phyloP scores from a whole-genome alignment of 2,113 vertebrate genomes.

The Megaceryle maxima region DNA sequence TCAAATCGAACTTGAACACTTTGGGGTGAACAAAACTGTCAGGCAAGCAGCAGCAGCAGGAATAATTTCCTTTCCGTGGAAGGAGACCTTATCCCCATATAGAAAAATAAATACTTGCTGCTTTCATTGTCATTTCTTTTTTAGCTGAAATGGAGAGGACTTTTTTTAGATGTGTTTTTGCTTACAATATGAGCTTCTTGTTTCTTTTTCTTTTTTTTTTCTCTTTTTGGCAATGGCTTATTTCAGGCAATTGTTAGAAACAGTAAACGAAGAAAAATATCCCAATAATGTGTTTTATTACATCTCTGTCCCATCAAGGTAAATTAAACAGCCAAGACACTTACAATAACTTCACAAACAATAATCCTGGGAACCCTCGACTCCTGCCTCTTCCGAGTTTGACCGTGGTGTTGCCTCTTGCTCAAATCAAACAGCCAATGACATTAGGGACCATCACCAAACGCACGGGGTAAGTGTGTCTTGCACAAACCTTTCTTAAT shows the following conservation, averaged over 20 bases:
- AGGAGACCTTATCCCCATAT: not conserved
- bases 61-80: not conserved
- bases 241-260: not conserved
- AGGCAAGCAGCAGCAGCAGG: not conserved
- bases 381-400: slow-evolving; percentile 90
- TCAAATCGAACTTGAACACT: not conserved
- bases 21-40: not conserved
- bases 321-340: slow-evolving; percentile 92
- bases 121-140: not conserved
- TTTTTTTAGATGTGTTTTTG: not conserved
- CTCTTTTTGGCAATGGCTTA: not conserved
- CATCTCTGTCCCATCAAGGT: slow-evolving; percentile 59
- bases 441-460: slow-evolving; percentile 97
- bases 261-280: not conserved
- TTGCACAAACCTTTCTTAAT: not conserved
- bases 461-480: slow-evolving; percentile 87
- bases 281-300: not conserved
- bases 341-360: slow-evolving; percentile 96
- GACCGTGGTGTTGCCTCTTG: slow-evolving; percentile 90
- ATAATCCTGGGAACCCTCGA: slow-evolving; percentile 93
- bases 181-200: not conserved
- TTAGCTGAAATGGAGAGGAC: not conserved
- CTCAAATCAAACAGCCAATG: slow-evolving; percentile 98
- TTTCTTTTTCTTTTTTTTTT: not conserved
- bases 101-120: not conserved